phyloP scores from a whole-genome alignment of 2,888 invertebrate genomes.

The Stenichneumon culpator region DNA sequence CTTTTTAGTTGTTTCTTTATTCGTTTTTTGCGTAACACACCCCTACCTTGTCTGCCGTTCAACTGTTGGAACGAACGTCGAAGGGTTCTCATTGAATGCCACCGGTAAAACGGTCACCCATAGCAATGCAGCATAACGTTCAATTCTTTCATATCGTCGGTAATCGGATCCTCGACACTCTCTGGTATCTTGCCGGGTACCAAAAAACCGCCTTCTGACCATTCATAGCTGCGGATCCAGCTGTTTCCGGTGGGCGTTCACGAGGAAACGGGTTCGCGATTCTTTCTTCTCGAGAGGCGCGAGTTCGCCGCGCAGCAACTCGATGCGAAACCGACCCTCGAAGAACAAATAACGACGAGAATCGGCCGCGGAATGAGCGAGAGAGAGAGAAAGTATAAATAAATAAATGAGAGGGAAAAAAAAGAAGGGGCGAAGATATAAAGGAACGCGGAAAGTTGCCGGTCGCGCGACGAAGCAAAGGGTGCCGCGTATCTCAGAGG shows the following conservation, averaged over 20 bases:
- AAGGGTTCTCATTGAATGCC: conserved; percentile 72
- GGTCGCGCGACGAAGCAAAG: conserved; percentile 69
- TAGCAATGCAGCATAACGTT: conserved; percentile 71
- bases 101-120: conserved; percentile 80
- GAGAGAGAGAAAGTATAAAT: conserved; percentile 40
- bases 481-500: conserved; percentile 80
- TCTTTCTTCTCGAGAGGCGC: conserved; percentile 73
- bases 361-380: conserved; percentile 57
- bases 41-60: conserved; percentile 27
- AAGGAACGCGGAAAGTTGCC: conserved; percentile 66
- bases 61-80: conserved; percentile 64
- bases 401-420: conserved; percentile 49
- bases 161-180: conserved; percentile 82
- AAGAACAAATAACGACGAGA: conserved; percentile 50
- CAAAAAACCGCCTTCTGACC: conserved; percentile 74
- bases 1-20: conserved; percentile 36
- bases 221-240: conserved; percentile 81
- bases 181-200: conserved; percentile 78
- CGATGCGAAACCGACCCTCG: conserved; percentile 52
- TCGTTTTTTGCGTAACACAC: background rate
- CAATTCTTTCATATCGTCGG: conserved; percentile 78
- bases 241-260: conserved; percentile 85
- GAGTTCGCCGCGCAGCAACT: conserved; percentile 61
- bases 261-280: conserved; percentile 84
- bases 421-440: conserved; percentile 49